Percentiles rank a stretch among this genome's conserved stretches.
These are phyloP conservation scores for Ranitomeya variabilis DNA, from an alignment of 2,113 vertebrate species.

Conservation along the genomic window DNA sequence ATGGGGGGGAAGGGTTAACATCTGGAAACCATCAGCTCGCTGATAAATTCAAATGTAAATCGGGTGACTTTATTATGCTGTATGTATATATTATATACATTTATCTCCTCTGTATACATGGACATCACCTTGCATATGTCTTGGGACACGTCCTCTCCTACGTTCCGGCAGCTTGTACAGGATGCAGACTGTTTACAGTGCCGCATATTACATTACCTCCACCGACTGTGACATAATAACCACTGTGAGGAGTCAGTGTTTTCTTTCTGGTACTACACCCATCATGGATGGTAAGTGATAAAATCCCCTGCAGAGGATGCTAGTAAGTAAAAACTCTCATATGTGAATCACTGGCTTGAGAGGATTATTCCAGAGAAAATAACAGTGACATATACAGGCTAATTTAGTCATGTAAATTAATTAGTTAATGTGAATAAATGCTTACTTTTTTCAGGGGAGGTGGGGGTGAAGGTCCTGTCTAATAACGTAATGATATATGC, in stretches of 20 bases:
- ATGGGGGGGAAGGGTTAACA: conserved; percentile 20
- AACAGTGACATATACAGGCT: neutral
- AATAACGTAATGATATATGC: too few species aligned
- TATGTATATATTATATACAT: neutral
- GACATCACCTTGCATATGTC: neutral
- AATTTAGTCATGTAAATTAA: neutral
- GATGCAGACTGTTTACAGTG: neutral
- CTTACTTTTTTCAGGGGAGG: too few species aligned
- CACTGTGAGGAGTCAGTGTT: conserved; percentile 3
- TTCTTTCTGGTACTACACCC: neutral
- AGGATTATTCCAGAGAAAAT: neutral
- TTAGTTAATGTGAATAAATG: too few species aligned
- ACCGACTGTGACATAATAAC: conserved; percentile 37
- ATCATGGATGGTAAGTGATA: conserved; percentile 2
- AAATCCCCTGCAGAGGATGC: neutral
- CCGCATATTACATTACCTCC: conserved; percentile 20
- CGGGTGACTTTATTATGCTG: neutral
- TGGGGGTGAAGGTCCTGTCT: too few species aligned
- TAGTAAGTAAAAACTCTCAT: neutral
- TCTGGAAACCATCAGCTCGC: conserved; percentile 48
- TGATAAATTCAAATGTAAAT: conserved; percentile 52
- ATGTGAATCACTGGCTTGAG: neutral
- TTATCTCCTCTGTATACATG: neutral
- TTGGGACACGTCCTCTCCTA: neutral
- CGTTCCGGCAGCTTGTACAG: neutral